These are phyloP conservation scores for Amniataba percoides DNA, from an alignment of 2,797 vertebrate species.

Conservation along the genomic window DNA sequence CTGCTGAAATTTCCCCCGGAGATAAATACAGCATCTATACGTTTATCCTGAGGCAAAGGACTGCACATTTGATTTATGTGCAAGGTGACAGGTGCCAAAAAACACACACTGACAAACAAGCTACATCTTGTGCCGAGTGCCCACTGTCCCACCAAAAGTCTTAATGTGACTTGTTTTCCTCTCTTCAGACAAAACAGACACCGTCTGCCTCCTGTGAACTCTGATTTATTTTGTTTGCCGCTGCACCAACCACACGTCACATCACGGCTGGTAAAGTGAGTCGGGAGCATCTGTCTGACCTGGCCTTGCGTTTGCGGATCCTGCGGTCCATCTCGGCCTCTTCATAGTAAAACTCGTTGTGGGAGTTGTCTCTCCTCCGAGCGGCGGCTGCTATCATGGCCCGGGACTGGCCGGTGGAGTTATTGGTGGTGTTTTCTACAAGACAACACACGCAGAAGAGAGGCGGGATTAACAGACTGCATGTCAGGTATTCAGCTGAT, in stretches of 20 bases:
- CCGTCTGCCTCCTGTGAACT: not conserved
- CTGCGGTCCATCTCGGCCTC: slow-evolving; percentile 93
- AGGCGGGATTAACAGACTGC: slow-evolving; percentile 2
- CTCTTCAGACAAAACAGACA: not conserved
- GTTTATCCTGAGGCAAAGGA: too few relatives aligned
- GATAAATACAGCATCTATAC: too few relatives aligned
- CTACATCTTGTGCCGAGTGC: not conserved
- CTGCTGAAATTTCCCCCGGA: too few relatives aligned
- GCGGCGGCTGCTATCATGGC: slow-evolving; percentile 93
- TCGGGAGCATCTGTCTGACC: slow-evolving; percentile 72
- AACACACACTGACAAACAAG: not conserved
- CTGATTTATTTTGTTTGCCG: not conserved
- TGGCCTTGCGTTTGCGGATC: slow-evolving; percentile 91
- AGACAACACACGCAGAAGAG: not conserved
- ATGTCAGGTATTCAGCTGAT: slow-evolving; percentile 8
- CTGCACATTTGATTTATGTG: too few relatives aligned
- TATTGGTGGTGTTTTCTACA: slow-evolving; percentile 91
- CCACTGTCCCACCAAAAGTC: not conserved
- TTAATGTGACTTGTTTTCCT: not conserved
- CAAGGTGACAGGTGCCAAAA: not conserved
- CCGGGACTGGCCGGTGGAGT: slow-evolving; percentile 90
- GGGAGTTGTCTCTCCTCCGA: slow-evolving; percentile 91
- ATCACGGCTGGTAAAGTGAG: not conserved
- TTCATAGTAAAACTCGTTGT: slow-evolving; percentile 95
- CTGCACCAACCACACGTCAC: not conserved